Conservation (phyloP, 1,140 invertebrate species). For the Cydia splendana region DNA sequence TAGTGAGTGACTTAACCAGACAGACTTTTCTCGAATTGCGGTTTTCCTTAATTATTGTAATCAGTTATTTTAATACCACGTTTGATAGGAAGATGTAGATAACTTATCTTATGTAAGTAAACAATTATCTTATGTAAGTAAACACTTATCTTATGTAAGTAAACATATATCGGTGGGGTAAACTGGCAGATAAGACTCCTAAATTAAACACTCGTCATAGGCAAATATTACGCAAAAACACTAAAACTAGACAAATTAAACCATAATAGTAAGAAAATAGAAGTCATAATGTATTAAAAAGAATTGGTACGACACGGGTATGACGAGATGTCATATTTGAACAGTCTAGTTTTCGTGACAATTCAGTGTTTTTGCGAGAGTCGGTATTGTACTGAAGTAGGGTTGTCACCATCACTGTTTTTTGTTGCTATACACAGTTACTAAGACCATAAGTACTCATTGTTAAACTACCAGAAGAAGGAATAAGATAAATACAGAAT, state of each 20-base stretch:
- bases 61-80: neutral
- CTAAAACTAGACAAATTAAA: neutral
- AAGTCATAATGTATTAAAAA: neutral
- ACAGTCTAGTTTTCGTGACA: conserved; percentile 1
- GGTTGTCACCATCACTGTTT: neutral
- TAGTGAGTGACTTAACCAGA: neutral
- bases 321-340: neutral
- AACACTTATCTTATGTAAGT: neutral
- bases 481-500: too few relatives aligned
- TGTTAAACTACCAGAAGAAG: too few relatives aligned
- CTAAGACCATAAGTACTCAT: too few relatives aligned
- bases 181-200: conserved; percentile 1
- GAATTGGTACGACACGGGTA: neutral
- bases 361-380: neutral
- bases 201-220: conserved; percentile 6
- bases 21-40: neutral
- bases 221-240: neutral
- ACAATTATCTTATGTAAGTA: neutral
- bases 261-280: neutral
- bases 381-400: neutral
- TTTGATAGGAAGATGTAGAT: neutral
- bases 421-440: too few relatives aligned
- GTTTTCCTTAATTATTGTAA: neutral
- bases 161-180: neutral
- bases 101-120: neutral